Evolutionary conservation across 2,113 vertebrate species (phyloP).

Genomic region (Anas platyrhynchos): DNA sequence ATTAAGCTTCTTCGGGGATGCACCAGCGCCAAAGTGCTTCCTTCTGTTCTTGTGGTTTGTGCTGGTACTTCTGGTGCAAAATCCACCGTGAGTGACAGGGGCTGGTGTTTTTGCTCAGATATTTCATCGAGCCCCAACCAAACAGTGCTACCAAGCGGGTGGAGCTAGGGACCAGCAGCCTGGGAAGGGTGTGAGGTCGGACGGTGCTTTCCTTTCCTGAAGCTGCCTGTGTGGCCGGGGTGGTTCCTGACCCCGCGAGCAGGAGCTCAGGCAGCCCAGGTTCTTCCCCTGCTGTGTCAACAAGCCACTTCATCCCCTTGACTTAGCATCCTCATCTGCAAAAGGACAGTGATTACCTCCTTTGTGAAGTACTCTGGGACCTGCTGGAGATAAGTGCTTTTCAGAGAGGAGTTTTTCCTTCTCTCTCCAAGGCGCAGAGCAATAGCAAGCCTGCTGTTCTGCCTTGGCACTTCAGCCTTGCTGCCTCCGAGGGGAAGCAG

Average conservation of each 20-base stretch:
- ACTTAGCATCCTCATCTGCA: background rate
- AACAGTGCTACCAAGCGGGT: background rate
- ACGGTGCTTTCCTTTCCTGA: background rate
- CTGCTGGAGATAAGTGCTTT: constrained; percentile 10
- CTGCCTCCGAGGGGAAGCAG: background rate
- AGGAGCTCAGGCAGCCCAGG: background rate
- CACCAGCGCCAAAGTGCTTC: rapidly evolving
- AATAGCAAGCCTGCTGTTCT: background rate
- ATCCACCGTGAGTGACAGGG: background rate
- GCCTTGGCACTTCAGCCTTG: background rate
- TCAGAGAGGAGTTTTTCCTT: background rate
- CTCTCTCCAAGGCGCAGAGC: background rate
- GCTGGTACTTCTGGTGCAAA: background rate
- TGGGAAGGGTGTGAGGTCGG: background rate
- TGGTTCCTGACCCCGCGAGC: background rate
- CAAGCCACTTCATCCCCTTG: background rate
- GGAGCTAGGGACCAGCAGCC: background rate
- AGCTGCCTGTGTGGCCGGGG: background rate
- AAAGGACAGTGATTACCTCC: background rate
- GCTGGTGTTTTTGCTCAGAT: background rate
- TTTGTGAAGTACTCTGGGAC: constrained; percentile 26
- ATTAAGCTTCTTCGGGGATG: background rate
- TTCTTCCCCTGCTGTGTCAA: background rate
- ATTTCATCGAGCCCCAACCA: background rate
- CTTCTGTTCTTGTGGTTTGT: background rate